Evolutionary conservation across 2,888 invertebrate genomes (phyloP), one percentile per base, ranked within the genome.

Genomic region (Apoda limacodes): DNA sequence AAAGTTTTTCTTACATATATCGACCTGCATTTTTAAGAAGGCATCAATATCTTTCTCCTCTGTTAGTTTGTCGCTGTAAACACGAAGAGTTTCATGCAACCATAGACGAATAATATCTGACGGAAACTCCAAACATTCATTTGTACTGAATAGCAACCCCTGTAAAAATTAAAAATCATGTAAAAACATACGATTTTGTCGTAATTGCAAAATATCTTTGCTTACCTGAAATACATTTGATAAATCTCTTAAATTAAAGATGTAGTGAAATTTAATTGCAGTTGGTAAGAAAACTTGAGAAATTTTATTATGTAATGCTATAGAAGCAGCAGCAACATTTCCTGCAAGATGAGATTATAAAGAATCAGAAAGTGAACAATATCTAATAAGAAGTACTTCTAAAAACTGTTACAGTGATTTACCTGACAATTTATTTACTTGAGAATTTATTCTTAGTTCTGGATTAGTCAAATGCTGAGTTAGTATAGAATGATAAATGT

Each of bases 251-350:
- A 98, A 82, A 78, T 98, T 98, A 69, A 98, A 98, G 50, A 97
- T 89, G 56, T 98, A 98, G 67, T 98, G 98, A 53, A 95, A 98
- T 68, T 98, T 98, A 30, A 94, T 89, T 2, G 97, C 97, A 2
- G 97, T 98, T 0, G 98, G 98, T 36, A 97, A 76, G 67, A 97
- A 98, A 13, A 93, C 86, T 63, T 92, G 89, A 2, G 90, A 85
- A 2, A 91, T 88, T 71, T 94, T 93, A 52, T 90, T 87, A 60
- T 98, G 97, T 20, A 98, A 64, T 10, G 89, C 86, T 32, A 97
- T 84, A 0, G 95, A 90, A 3, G 93, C 93, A 28, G 85, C 78
- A 2, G 95, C 93, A 39, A 97, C 84, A 46, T 88, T 89, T 5
- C 63, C 80, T 82, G 47, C n/a, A n/a, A n/a, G n/a, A n/a, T n/a